Evolutionary conservation across 2,888 invertebrate species (phyloP).

Genomic region (Xestoiulus laeticollis): DNA sequence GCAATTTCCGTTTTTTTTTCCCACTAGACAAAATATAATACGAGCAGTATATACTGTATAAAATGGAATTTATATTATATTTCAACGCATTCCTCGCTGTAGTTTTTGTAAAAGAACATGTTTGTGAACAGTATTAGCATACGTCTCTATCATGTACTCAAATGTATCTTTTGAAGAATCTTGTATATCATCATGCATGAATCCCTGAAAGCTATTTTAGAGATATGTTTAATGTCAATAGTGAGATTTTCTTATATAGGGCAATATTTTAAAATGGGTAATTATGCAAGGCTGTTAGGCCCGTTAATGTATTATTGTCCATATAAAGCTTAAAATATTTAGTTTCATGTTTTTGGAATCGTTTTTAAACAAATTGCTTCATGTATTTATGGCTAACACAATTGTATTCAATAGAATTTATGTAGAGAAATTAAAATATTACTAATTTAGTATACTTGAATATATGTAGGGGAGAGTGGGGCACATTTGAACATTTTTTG

Average conservation of each 20-base stretch:
- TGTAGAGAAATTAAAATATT: too few species aligned
- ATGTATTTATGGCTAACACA: not conserved
- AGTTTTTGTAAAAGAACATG: not conserved
- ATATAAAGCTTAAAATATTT: not conserved
- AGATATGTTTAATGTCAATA: not conserved
- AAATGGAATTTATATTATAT: not conserved
- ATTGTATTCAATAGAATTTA: not conserved
- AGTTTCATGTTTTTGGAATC: not conserved
- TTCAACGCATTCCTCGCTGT: not conserved
- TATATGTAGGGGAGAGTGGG: too few species aligned
- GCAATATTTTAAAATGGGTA: not conserved
- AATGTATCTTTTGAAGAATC: not conserved
- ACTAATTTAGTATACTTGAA: too few species aligned
- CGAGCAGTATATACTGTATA: not conserved
- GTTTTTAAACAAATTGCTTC: not conserved
- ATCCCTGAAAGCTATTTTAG: not conserved
- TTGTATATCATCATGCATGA: not conserved
- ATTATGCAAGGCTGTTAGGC: not conserved
- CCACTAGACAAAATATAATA: not conserved
- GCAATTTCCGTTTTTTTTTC: not conserved
- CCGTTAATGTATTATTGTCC: not conserved
- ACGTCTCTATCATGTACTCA: not conserved
- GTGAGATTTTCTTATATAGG: not conserved
- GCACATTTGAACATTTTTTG: too few species aligned
- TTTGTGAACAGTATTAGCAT: not conserved